Percentiles rank a stretch among this genome's conserved stretches.
Evolutionary conservation across 2,113 vertebrate genomes (phyloP).

Genomic region (Xenotilapia leptura): DNA sequence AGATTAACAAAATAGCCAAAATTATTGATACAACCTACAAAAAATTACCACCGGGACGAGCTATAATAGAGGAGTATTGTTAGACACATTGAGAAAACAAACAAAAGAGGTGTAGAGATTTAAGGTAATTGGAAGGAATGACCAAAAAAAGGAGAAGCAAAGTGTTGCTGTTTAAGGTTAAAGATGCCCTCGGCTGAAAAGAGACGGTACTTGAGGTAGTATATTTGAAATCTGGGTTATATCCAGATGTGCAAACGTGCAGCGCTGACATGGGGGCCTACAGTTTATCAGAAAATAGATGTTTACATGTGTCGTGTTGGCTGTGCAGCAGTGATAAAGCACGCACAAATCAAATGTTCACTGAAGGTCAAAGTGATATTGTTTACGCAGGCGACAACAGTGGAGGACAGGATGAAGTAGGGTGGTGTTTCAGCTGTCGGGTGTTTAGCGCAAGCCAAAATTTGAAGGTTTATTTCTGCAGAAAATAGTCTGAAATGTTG

Average conservation of each 20-base stretch:
- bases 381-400: neutral
- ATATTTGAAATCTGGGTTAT: neutral
- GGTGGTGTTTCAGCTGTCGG: neutral
- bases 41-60: fast-evolving
- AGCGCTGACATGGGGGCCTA: neutral
- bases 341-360: neutral
- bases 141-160: neutral
- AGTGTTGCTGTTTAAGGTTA: neutral
- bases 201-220: neutral
- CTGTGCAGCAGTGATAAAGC: neutral
- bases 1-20: neutral
- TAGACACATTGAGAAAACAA: neutral
- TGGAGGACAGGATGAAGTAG: neutral
- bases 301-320: neutral
- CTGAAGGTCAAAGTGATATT: neutral
- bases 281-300: neutral
- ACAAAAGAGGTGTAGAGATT: neutral
- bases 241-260: neutral
- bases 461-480: neutral
- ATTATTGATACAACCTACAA: neutral
- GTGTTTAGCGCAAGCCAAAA: neutral
- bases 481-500: neutral
- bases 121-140: neutral
- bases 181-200: neutral
- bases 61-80: neutral